These are phyloP conservation scores for Perognathus longimembris DNA, from an alignment of 2,113 vertebrate species.

Conservation along the genomic window DNA sequence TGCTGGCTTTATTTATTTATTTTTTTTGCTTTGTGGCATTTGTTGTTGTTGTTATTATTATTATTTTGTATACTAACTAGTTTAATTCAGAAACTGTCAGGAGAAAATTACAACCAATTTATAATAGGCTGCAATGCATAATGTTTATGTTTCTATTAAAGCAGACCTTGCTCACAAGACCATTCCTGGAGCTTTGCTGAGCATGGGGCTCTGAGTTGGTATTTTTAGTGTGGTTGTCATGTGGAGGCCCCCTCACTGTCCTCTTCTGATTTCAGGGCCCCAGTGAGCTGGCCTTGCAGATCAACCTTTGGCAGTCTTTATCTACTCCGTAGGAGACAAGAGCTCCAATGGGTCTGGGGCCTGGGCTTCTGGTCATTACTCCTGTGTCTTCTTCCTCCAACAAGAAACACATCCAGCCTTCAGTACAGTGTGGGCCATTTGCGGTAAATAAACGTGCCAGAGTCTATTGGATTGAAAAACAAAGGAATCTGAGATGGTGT, in stretches of 20 bases:
- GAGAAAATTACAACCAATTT: constrained; percentile 90
- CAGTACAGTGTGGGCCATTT: neutral
- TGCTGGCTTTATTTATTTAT: constrained; percentile 82
- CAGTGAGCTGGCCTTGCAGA: constrained; percentile 70
- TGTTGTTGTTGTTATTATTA: constrained; percentile 77
- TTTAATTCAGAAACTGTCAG: constrained; percentile 90
- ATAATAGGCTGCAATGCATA: constrained; percentile 85
- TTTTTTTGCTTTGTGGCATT: constrained; percentile 89
- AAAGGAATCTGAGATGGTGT: constrained; percentile 74
- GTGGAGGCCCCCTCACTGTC: constrained; percentile 80
- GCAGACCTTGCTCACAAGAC: constrained; percentile 84
- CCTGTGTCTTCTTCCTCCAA: neutral
- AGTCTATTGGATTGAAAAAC: constrained; percentile 55
- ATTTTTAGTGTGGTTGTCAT: constrained; percentile 80
- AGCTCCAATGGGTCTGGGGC: neutral
- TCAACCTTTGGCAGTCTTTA: constrained; percentile 73
- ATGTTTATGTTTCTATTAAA: constrained; percentile 87
- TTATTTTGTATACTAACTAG: constrained; percentile 88
- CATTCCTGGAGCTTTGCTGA: constrained; percentile 80
- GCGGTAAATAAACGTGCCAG: neutral
- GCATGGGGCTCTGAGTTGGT: constrained; percentile 82
- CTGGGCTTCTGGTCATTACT: neutral
- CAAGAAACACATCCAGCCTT: neutral
- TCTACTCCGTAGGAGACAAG: neutral
- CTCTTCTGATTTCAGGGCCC: constrained; percentile 74